Evolutionary conservation across 2,113 vertebrate species (phyloP).

Genomic region (Neolamprologus brichardi): DNA sequence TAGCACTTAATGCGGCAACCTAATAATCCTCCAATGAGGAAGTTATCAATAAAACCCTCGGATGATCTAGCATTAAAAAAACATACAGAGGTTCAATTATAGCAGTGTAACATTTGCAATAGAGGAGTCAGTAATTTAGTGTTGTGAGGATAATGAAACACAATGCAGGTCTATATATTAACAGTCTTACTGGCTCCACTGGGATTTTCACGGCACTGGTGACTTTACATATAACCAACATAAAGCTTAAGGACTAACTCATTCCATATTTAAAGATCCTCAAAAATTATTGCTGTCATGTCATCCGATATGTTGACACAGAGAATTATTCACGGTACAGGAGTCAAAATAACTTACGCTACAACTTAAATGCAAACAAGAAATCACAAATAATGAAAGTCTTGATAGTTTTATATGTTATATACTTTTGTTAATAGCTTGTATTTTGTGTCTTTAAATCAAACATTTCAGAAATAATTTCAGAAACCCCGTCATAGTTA

Average conservation of each 20-base stretch:
- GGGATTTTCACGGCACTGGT: background rate
- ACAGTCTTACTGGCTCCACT: background rate
- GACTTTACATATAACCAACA: background rate
- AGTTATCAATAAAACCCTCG: background rate
- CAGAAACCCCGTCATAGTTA: background rate
- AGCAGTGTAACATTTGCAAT: background rate
- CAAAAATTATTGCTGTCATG: background rate
- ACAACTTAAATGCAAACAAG: background rate
- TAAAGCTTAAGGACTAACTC: background rate
- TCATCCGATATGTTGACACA: background rate
- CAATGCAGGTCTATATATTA: background rate
- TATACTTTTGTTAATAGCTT: background rate
- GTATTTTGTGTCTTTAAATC: background rate
- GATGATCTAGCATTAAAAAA: background rate
- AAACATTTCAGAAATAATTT: background rate
- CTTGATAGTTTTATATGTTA: background rate
- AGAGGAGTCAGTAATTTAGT: background rate
- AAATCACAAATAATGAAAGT: background rate
- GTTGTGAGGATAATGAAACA: background rate
- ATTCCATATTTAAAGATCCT: background rate
- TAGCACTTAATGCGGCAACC: background rate
- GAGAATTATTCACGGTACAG: background rate
- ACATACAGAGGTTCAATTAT: background rate
- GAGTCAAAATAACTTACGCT: background rate
- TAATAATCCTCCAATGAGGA: background rate